Base-by-base conservation (phyloP, 1,140 invertebrate genomes). In the Drosophila repleta region DNA sequence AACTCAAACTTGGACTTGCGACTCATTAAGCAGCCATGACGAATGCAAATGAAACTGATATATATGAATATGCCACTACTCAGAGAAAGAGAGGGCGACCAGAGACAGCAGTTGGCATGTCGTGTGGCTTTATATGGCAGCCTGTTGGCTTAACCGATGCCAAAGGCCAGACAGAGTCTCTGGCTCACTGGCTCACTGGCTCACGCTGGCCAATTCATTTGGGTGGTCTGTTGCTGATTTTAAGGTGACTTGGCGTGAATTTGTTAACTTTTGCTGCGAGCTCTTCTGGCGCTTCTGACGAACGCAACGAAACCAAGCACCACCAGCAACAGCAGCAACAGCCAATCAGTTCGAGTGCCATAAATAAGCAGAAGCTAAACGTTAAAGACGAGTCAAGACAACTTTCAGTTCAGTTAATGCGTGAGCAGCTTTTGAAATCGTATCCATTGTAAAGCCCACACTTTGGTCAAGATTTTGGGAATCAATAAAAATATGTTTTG, bases 161-260 rank as follows among this genome's bases (percentile, higher is more conserved):
- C 26, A 13, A 10, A 53, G 17, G 32, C 15, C 48, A 39, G 24
- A 37, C 39, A 39, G 32, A 20, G 39, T 26, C 46, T 8, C 53
- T 24, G 39, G 20, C 46, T 8, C 53, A 18, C 48, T 10, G 29
- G 29, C 24, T 26, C 24, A 26, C 24, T 26, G 24, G 24, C 29
- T 29, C 29, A 29, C 29, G 29, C 6, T 39, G 49, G 73, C 71
- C 48, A 66, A 76, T 66, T 81, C 68, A 57, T 61, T 79, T 85
- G 78, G 80, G 89, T 88, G 83, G 89, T 83, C 88, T 68, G 48
- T 70, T 75, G 83, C 82, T 88, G 83, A 87, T 87, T 88, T 83
- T 73, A 62, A 88, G 76, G 81, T 90, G 89, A 85, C 84, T 85
- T 85, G 84, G 89, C 89, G 89, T 90, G 84, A 90, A 90, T 89